Base-by-base conservation (phyloP, 2,888 invertebrate species). In the Spialia ferax region DNA sequence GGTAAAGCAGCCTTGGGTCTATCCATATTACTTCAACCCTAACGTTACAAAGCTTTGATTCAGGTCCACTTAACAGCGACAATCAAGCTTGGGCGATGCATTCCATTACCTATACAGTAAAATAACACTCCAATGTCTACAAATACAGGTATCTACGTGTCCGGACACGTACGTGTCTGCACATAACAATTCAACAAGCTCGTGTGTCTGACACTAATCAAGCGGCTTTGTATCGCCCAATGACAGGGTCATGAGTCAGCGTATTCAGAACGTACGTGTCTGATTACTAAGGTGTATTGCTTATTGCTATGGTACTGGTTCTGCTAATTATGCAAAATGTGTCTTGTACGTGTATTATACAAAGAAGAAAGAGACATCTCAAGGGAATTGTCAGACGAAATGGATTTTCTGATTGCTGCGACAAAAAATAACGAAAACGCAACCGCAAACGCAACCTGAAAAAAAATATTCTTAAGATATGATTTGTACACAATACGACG, bases 191-290 rank as follows among this genome's bases (percentile, higher is more conserved):
- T 66, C 42, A 71, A 65, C 60, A 69, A 69, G 70, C 56, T 67
- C 56, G 67, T 54, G 63, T 68, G 68, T 70, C 54, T 8, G 69
- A 72, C 73, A 75, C 73, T 73, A 74, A 75, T 77, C 76, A 75
- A 74, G 73, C 70, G 60, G 72, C 69, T 60, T 62, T 70, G 69
- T 69, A 69, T 68, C 70, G 56, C 26, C 29, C 50, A 65, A 65
- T 65, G 65, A 65, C 65, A 65, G 57, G 50, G 57, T 48, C 48
- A 50, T 59, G 38, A 59, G 57, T 65, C 65, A 57, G 65, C 65
- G 48, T 45, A 35, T 50, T 57, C 57, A 15, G 57, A 26, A 50
- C 10, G 64, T 57, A 23, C 64, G 45, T 38, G 57, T 57, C 35
- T 56, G 32, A 65, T 50, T 63, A 15, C 54, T 52, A 23, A 23